Percentiles rank a stretch among this genome's conserved stretches.
phyloP scores from a whole-genome alignment of 2,888 invertebrate genomes.

The Drosophila nr. fundita region DNA sequence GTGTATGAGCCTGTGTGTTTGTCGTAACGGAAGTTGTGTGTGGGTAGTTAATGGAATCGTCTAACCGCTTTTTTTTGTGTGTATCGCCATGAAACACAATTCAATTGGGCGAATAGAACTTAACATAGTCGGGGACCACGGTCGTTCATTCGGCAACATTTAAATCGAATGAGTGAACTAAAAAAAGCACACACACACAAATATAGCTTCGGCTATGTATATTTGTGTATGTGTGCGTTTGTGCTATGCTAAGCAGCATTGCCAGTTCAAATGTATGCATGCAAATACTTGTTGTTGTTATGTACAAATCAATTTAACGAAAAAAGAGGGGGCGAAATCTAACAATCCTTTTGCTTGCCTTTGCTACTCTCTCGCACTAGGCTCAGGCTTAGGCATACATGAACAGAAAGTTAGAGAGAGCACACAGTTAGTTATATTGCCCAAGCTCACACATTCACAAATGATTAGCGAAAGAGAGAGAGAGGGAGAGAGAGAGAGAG shows the following conservation, averaged over 20 bases:
- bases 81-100: constrained; percentile 71
- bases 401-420: neutral
- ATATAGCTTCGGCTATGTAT: neutral
- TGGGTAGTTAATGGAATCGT: constrained; percentile 70
- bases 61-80: constrained; percentile 54
- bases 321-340: neutral
- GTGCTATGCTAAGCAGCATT: neutral
- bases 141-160: constrained; percentile 42
- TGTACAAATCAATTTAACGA: neutral
- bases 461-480: neutral
- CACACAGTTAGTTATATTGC: neutral
- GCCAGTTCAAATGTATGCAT: neutral
- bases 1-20: constrained; percentile 19
- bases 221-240: neutral
- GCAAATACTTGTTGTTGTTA: neutral
- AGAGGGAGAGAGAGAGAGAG: neutral
- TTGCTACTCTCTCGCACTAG: neutral
- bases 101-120: constrained; percentile 63
- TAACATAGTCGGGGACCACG: constrained; percentile 9
- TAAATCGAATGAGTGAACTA: constrained; percentile 32
- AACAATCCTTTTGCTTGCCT: neutral
- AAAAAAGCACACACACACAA: neutral
- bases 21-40: constrained; percentile 67
- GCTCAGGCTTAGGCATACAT: neutral
- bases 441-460: neutral